These are phyloP conservation scores for Pentamera pediparva DNA, from an alignment of 53 echinoderm and acorn worm species.

Conservation along the genomic window DNA sequence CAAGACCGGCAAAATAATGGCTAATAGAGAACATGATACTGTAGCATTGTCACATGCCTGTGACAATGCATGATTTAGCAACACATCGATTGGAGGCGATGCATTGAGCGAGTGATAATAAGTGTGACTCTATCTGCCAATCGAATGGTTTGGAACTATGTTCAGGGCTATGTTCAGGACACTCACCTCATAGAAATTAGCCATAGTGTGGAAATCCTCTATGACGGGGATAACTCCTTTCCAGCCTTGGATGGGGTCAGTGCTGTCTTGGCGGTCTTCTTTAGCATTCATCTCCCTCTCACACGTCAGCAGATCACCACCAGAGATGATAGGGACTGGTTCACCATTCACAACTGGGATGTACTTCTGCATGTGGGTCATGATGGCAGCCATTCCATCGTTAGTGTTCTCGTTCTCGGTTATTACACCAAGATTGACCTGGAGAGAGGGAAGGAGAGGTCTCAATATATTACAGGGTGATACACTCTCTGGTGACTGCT, in stretches of 20 bases:
- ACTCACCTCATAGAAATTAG: too few species aligned
- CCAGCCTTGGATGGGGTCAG: background rate
- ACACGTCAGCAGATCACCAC: constrained; percentile 3
- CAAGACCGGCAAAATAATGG: too few species aligned
- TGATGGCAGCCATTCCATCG: background rate
- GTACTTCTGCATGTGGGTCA: background rate
- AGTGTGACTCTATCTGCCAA: too few species aligned
- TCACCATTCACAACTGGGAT: background rate
- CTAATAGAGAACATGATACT: too few species aligned
- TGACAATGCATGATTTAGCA: background rate
- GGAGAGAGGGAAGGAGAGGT: too few species aligned
- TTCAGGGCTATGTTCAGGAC: too few species aligned
- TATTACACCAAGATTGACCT: background rate
- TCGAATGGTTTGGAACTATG: too few species aligned
- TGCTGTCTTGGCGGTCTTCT: background rate
- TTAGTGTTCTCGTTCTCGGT: background rate
- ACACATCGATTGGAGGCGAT: too few species aligned
- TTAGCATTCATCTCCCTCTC: constrained; percentile 1
- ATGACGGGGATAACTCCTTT: background rate
- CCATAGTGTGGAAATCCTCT: constrained; percentile 6
- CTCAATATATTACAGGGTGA: too few species aligned
- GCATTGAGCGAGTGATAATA: too few species aligned
- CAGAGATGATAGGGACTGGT: background rate
- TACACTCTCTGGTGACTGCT: too few species aligned
- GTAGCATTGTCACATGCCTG: background rate